Percentiles rank a stretch among this genome's conserved stretches.
Evolutionary conservation across 2,888 invertebrate species (phyloP).

Genomic region (Antheraea yamamai): DNA sequence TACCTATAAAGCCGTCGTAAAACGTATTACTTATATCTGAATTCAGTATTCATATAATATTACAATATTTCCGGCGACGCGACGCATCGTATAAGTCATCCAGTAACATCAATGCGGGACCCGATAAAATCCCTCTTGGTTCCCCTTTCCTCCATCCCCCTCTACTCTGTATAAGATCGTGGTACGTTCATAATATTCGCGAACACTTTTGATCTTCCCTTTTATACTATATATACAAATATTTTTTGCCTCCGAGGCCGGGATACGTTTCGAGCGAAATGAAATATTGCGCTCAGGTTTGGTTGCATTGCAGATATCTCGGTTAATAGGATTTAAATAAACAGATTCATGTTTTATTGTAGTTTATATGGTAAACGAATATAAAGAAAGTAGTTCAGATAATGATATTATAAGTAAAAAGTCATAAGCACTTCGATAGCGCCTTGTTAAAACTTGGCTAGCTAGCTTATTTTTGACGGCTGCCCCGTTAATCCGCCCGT

Average conservation of each 20-base stretch:
- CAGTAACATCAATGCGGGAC: slow-evolving; percentile 58
- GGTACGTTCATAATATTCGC: slow-evolving; percentile 44
- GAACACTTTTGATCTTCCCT: slow-evolving; percentile 71
- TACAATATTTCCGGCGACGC: slow-evolving; percentile 62
- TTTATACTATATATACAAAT: slow-evolving; percentile 65
- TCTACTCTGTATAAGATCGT: slow-evolving; percentile 40
- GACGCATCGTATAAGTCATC: slow-evolving; percentile 55
- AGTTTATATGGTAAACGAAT: too few relatives aligned
- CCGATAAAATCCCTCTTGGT: slow-evolving; percentile 59
- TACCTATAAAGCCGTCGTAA: slow-evolving; percentile 48
- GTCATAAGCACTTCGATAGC: too few relatives aligned
- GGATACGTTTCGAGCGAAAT: slow-evolving; percentile 65
- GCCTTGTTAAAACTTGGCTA: too few relatives aligned
- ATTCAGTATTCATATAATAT: slow-evolving; percentile 68
- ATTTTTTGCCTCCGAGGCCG: slow-evolving; percentile 63
- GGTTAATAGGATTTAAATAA: not conserved
- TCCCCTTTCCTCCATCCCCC: slow-evolving; percentile 40
- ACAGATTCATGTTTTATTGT: not conserved
- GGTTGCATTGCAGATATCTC: not conserved
- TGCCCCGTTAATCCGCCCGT: too few relatives aligned
- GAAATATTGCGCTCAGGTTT: slow-evolving; percentile 47
- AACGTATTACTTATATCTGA: slow-evolving; percentile 58
- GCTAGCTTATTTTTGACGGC: too few relatives aligned
- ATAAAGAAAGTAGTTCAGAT: too few relatives aligned
- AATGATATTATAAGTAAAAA: too few relatives aligned